These are phyloP conservation scores for Caenorhabditis japonica DNA, from an alignment of 2,888 invertebrate species.

Conservation along the genomic window DNA sequence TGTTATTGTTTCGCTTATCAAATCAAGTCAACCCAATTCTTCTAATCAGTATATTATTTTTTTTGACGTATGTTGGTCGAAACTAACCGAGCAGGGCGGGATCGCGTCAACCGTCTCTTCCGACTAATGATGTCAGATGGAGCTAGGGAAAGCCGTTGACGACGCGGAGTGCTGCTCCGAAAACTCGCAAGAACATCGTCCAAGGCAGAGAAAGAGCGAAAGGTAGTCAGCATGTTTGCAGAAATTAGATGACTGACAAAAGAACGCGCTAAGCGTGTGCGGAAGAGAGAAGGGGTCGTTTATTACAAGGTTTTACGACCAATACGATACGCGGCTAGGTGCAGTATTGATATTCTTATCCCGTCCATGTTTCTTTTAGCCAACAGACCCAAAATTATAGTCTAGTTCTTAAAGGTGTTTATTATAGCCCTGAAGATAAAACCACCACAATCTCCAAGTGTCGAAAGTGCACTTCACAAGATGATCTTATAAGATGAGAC, in stretches of 20 bases:
- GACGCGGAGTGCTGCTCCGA: neutral
- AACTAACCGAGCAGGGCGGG: constrained; percentile 37
- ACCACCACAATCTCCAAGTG: too few relatives aligned
- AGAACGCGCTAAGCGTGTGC: too few relatives aligned
- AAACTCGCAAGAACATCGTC: constrained; percentile 7
- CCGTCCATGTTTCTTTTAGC: too few relatives aligned
- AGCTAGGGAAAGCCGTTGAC: constrained; percentile 24
- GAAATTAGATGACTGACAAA: too few relatives aligned
- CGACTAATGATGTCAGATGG: constrained; percentile 37
- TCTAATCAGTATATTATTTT: constrained; percentile 23
- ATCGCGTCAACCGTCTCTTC: constrained; percentile 23
- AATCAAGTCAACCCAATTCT: constrained; percentile 1
- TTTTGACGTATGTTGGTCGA: constrained; percentile 29
- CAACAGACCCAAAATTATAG: too few relatives aligned
- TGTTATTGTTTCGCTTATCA: constrained; percentile 25
- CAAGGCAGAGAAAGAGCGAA: neutral
- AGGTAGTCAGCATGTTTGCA: too few relatives aligned
- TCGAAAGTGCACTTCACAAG: constrained; percentile 4
- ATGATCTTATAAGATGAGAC: constrained; percentile 7
- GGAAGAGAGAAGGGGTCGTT: too few relatives aligned
- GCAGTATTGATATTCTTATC: too few relatives aligned
- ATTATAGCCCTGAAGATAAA: too few relatives aligned
- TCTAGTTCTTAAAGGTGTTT: too few relatives aligned
- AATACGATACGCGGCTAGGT: too few relatives aligned
- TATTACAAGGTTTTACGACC: too few relatives aligned